These are phyloP conservation scores for Tadarida brasiliensis DNA, from an alignment of 2,797 vertebrate genomes.

Conservation along the genomic window DNA sequence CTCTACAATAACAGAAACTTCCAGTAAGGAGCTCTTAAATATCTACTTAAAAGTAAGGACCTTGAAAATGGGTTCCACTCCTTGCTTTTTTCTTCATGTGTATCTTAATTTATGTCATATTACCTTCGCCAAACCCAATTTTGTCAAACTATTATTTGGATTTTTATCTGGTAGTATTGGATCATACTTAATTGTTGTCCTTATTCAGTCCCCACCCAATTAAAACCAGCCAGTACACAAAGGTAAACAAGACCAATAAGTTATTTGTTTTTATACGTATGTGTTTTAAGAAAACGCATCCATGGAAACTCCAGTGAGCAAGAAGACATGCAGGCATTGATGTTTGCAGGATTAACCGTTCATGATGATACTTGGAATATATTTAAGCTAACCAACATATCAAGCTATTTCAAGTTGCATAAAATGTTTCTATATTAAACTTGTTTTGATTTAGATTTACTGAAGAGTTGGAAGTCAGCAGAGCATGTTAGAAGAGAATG, in stretches of 20 bases:
- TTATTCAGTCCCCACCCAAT: background rate
- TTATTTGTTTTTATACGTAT: background rate
- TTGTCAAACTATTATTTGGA: slow-evolving; percentile 21
- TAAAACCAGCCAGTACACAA: slow-evolving; percentile 33
- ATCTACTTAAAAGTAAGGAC: background rate
- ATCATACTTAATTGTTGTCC: background rate
- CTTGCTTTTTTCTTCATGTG: background rate
- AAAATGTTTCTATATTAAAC: background rate
- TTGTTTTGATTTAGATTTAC: slow-evolving; percentile 8
- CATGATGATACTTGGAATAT: background rate
- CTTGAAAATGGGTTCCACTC: background rate
- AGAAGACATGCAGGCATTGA: background rate
- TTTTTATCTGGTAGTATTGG: background rate
- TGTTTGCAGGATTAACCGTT: slow-evolving; percentile 15
- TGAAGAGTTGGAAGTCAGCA: background rate
- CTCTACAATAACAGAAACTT: slow-evolving; percentile 11
- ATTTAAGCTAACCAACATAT: background rate
- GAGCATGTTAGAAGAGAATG: background rate
- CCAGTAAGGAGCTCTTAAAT: background rate
- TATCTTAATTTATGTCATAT: background rate
- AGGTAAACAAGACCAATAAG: background rate
- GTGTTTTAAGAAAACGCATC: background rate
- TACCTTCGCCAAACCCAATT: slow-evolving; percentile 51
- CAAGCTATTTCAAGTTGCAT: background rate
- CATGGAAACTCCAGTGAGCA: background rate